Evolutionary conservation across 2,888 invertebrate species (phyloP), one percentile per base, ranked within the genome.

Genomic region (Thera britannica): DNA sequence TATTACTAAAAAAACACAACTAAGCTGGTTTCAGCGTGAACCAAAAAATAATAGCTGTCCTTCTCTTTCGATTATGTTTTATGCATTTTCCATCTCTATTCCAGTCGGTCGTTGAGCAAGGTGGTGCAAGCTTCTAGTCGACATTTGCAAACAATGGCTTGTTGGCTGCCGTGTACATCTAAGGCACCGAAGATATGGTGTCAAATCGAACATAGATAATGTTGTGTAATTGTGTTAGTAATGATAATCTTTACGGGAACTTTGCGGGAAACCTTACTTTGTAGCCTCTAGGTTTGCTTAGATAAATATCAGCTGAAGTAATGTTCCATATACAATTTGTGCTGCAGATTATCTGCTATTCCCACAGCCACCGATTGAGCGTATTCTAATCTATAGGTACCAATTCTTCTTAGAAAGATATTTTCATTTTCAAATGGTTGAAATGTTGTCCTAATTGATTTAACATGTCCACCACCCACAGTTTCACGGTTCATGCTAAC

Each of bases 71-170:
- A 58, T 66, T 3, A 72, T 72, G 69, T 74, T 66, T 72, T 59
- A 72, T 70, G 65, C 52, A 73, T 73, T 63, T 78, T 75, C 77
- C 72, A 74, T 86, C 85, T 79, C 68, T 68, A 67, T 70, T 58
- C 9, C 12, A 58, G 58, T 65, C 57, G 44, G 56, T 9, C 46
- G 58, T 60, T 83, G 81, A 85, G 82, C 82, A 82, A 79, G 80
- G 79, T 83, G 85, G 81, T 85, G 82, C 82, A 82, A 79, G 81
- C 80, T 83, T 78, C 84, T 81, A 88, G 89, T 88, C 82, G 81
- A 77, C 79, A 94, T 93, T 93, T 91, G 92, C 93, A 94, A 93
- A 93, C 93, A 94, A 93, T 94, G 81, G 90, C 89, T 83, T 92
- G 93, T 93, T 84, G 84, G 80, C 84, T 83, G 86, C 87, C 85